Evolutionary conservation across 2,888 invertebrate species (phyloP), one percentile per base, ranked within the genome.

Genomic region (Bugulina stolonifera): DNA sequence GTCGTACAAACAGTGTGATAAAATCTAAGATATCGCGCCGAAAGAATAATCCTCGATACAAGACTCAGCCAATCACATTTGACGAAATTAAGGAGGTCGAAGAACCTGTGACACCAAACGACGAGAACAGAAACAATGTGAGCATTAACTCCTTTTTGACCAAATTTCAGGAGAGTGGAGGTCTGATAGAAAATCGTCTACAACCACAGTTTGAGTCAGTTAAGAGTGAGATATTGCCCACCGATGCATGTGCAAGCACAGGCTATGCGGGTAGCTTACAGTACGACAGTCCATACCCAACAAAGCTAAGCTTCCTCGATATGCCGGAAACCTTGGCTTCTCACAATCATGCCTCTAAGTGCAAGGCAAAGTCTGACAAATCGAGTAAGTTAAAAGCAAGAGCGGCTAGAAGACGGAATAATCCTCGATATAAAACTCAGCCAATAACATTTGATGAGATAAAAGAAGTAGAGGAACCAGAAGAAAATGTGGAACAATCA

Each of bases 381-480:
- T 5, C 18, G 5, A 18, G 10, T 64, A 64, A 64, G n/a, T 32
- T 64, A 3, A 64, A 64, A 64, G 27, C 14, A 14, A 22, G 64
- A 32, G 77, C 86, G 77, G 84, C 86, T 79, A 84, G 82, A 72
- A 77, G 86, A 76, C 74, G 86, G 82, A 76, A 78, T 25, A 52
- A 82, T 77, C 75, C 81, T 5, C 84, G 89, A 58, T 88, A 87
- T 77, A 86, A 88, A 75, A 89, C 89, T 69, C 88, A 88, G 80
- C 89, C 89, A 2, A 88, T 90, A 76, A 90, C 90, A 72, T 90
- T 90, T 82, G 88, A 89, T 10, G 90, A 90, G 85, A 90, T 90
- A 76, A 82, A 89, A 89, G 89, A 89, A 84, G 89, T 89, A 34
- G 89, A 89, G 77, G 89, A 89, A 32, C 64, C 64, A 25, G 64